phyloP scores from a whole-genome alignment of 2,797 vertebrate genomes.

The Amblyraja radiata region DNA sequence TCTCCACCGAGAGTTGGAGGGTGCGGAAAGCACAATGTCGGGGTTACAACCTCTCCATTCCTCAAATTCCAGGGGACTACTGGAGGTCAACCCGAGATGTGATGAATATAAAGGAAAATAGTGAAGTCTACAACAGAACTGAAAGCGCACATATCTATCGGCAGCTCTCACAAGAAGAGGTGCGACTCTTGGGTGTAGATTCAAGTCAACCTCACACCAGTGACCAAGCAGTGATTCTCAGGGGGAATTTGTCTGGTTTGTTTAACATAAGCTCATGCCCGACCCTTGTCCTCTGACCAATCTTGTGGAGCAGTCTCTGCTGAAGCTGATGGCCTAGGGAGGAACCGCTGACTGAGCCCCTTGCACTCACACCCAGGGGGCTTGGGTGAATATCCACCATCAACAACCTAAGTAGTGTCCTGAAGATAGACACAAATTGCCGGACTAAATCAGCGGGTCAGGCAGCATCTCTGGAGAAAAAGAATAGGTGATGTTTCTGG shows the following conservation, averaged over 20 bases:
- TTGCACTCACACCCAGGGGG: no score
- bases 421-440: no score
- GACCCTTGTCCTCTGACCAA: background rate
- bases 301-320: no score
- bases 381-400: background rate
- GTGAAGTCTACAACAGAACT: background rate
- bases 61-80: background rate
- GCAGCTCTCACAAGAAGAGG: background rate
- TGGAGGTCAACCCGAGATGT: background rate
- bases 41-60: slow-evolving; percentile 1
- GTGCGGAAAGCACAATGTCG: background rate
- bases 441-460: no score
- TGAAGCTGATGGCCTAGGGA: no score
- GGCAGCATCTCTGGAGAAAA: no score
- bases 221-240: background rate
- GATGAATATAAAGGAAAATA: background rate
- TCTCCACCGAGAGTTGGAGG: background rate
- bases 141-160: background rate
- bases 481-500: no score
- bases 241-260: background rate
- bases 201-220: background rate
- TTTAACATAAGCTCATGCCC: background rate
- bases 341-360: no score
- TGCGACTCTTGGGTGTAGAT: background rate
- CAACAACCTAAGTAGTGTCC: background rate